Base-by-base conservation (phyloP, 2,797 vertebrate genomes). In the Silurus lanzhouensis region DNA sequence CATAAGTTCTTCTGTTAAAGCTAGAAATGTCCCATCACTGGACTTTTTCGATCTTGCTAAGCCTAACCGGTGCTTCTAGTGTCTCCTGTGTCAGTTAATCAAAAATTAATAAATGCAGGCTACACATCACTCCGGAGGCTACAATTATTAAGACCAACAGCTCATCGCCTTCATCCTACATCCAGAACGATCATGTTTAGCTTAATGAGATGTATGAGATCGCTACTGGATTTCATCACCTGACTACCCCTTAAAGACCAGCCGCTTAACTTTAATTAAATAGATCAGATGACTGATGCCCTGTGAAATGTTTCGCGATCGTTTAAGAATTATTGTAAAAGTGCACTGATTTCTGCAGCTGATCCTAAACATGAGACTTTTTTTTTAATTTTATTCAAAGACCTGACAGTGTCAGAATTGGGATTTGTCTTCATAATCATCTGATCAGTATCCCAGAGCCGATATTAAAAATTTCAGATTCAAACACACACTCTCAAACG, bases 81-180 rank as follows among this genome's bases (percentile, higher is more conserved):
- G 74, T 74, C 84, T 80, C 82, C 22, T 13, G 58, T 89, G 81
- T 85, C 85, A 82, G 52, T 63, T 85, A 82, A 89, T 89, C 75
- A 85, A 89, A 88, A 46, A 87, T 88, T 48, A 67, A 88, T 81
- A 83, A 38, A 86, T 7, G 52, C 52, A 57, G 60, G 55, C 38
- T 57, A 71, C 68, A 38, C 22, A 78, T 70, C 48, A 55, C 63
- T 13, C 58, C 44, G 48, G 67, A 81, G 71, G 77, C 67, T 82
- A 88, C 82, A 70, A 60, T 64, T 85, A 80, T 81, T 74, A 58
- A 22, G 38, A 58, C 27, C 72, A 48, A 85, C 46, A 66, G 57
- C 38, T 10, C 72, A 46, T 25, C 55, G 22, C 61, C 61, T 76
- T 82, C 17, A 66, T 52, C 76, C 58, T 25, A 22, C 0, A 17